Evolutionary conservation across 2,888 invertebrate genomes (phyloP), one percentile per base, ranked within the genome.

Genomic region (Acrobasis consociella): DNA sequence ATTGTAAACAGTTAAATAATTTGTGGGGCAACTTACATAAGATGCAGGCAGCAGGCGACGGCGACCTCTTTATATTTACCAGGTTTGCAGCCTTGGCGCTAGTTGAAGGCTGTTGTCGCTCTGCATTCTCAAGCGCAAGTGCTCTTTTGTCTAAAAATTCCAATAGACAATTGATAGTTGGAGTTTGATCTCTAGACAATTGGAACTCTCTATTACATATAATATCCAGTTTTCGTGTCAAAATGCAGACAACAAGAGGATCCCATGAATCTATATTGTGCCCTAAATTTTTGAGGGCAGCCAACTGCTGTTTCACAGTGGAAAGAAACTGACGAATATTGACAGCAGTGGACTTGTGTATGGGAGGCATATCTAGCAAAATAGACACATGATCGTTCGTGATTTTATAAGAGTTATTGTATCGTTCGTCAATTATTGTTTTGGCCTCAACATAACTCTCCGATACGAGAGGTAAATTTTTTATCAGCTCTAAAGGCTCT

Each of bases 21-120:
- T 67, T 69, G 51, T 67, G 67, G 11, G 55, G 10, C 2, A 46
- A 64, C 66, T 67, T 64, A 66, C 67, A 69, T 46, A 37, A 51
- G 56, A 46, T 17, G 62, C 62, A 49, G 49, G 5, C 39, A 39
- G 39, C 39, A 39, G 39, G 39, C 39, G 39, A 39, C 39, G 39
- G 39, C 39, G 39, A 7, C 39, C 3, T 39, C 39, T 39, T 39
- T 7, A 39, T 39, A 5, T 39, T 39, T 39, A 39, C 39, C 39
- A 39, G 1, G 10, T 39, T 42, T 42, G 11, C 42, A 42, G 42
- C 42, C 42, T 42, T 42, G 11, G 11, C 42, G 42, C 39, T 39
- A 10, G 10, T 39, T 39, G 39, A 39, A 39, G 39, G 39, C 39
- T 39, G 39, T 39, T 39, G 42, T 42, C 42, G 50, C 16, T 50